Base-by-base conservation (phyloP, 2,888 invertebrate species). In the Caenorhabditis sp. region DNA sequence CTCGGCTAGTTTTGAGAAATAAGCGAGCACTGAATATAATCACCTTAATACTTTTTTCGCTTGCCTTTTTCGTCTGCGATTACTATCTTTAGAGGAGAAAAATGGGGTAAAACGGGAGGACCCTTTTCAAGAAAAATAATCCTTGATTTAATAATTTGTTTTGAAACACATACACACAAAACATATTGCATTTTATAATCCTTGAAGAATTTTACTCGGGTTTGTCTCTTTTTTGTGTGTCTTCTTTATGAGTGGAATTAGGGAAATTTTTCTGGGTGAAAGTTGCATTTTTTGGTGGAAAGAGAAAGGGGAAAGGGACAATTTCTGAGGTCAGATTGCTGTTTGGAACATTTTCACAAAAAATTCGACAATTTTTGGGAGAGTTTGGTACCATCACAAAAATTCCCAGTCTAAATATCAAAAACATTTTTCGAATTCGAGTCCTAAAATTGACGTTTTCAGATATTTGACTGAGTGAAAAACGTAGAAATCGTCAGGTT, bases 121-220 rank as follows among this genome's bases (percentile, higher is more conserved):
- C 31, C 31, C 31, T 7, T 31, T 26, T 50, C 20, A 27, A 31
- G n/a, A 67, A 59, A 53, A 70, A 63, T 71, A 70, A 70, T 70
- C 70, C 70, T 54, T 70, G 70, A 70, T 70, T 70, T 66, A 70
- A 70, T 70, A 70, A 70, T 67, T 62, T 43, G 54, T 62, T 61
- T 66, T 59, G 43, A 43, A 43, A 43, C 43, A 43, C 36, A 36
- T 54, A 36, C 36, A 36, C 43, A 17, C 43, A 43, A 43, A 7
- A 43, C 43, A 43, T 43, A 43, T 43, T 43, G 43, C 43, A 43
- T 43, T 43, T 43, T 43, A 43, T 43, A 43, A 43, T 43, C 43
- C 43, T 43, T 43, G 14, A 43, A 43, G 43, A 43, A 43, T 43
- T 43, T 43, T 14, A 43, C 43, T 43, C 43, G 43, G 14, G 12